Percentiles rank a stretch among this genome's conserved stretches.
These are phyloP conservation scores for Paramuricea clavata DNA, from an alignment of 92 coral and sea anemone genomes.

Conservation along the genomic window DNA sequence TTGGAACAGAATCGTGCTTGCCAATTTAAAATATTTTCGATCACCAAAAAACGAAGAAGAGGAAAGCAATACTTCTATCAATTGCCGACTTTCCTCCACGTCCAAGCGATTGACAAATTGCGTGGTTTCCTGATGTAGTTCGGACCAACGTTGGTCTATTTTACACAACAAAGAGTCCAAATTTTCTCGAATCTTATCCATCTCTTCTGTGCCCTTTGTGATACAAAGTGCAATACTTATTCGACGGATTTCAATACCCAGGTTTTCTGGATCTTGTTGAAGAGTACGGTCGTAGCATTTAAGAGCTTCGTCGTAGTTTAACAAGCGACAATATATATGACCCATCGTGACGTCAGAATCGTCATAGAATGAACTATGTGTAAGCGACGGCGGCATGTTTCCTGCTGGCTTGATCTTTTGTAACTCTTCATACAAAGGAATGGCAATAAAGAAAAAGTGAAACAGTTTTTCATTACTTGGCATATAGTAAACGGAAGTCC, in stretches of 20 bases:
- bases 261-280: not conserved
- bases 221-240: not conserved
- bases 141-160: not conserved
- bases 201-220: not conserved
- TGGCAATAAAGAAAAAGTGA: slow-evolving; percentile 38
- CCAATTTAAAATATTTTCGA: not conserved
- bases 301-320: not conserved
- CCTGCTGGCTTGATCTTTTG: not conserved
- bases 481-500: slow-evolving; percentile 1
- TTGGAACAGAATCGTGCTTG: not conserved
- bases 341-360: slow-evolving; percentile 11
- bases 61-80: not conserved
- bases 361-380: not conserved
- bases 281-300: slow-evolving; percentile 4
- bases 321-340: slow-evolving; percentile 9
- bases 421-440: slow-evolving; percentile 31
- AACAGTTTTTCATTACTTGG: slow-evolving; percentile 27
- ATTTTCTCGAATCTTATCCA: not conserved
- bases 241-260: not conserved
- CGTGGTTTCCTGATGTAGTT: not conserved
- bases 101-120: not conserved
- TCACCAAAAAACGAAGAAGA: not conserved
- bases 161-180: not conserved
- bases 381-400: not conserved
- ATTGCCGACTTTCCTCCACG: not conserved